Base-by-base conservation (phyloP, 1,140 invertebrate species). In the Papilio glaucus region DNA sequence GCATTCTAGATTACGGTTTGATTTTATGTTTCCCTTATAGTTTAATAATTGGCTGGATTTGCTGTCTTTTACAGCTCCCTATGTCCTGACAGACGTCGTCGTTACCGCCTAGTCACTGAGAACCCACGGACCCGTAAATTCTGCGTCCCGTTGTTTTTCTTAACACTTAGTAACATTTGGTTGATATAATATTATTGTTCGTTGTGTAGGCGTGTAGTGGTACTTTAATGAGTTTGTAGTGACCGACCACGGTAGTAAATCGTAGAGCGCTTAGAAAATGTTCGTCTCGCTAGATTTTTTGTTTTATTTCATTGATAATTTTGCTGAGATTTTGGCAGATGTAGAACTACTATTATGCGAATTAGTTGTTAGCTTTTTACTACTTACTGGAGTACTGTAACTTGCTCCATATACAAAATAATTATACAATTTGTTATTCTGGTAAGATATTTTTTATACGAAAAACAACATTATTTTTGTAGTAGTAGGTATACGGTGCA, bases 51-150 rank as follows among this genome's bases (percentile, higher is more conserved):
- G 73, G 72, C 75, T 80, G 76, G 85, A 77, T 83, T 82, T 71
- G 77, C 83, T 79, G 79, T 57, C 49, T 24, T 57, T 21, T 13
- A 84, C 80, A 81, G 76, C 78, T 84, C 82, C 79, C 73, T 78
- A 42, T 73, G 77, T 82, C 79, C 78, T 73, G 78, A 86, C n/a
- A n/a, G n/a, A n/a, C n/a, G n/a, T n/a, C 82, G 84, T 90, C 85
- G 87, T 85, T 85, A 93, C 91, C 91, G 91, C 91, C 91, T 93
- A 93, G 91, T 93, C 90, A 91, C 91, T 93, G 91, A 90, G 88
- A 91, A 80, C 87, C 89, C 86, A 86, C 87, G 84, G 81, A 89
- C 79, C 82, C 85, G 85, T 85, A 83, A 85, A 85, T 86, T 90
- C 83, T 84, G 83, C 82, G 77, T 81, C 83, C 79, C 83, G 87